Evolutionary conservation across 2,797 vertebrate genomes (phyloP), one percentile per base, ranked within the genome.

Genomic region (Gouania willdenowi): DNA sequence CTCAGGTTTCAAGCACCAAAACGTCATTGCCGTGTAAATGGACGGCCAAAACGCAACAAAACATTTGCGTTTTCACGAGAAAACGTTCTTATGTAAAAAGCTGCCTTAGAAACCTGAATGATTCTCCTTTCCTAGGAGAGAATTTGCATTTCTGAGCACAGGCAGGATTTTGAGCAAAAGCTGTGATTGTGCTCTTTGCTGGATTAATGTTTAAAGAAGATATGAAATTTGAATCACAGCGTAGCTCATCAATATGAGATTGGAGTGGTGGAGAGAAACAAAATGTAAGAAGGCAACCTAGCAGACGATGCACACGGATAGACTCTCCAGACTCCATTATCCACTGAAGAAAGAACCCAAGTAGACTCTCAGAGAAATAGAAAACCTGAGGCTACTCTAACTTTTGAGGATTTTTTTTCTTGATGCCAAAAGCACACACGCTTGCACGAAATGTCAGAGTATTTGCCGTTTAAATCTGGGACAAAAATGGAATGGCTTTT

Each of bases 171-270:
- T 90, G 75, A 79, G 74, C 72, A 83, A 79, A 86, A 82, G 87
- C 66, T 85, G 71, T 88, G 83, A 91, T 76, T 88, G 66, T 76
- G 75, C 63, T 80, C 62, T 88, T 85, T 75, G 78, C 72, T 80
- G 62, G 81, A 86, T 83, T 86, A 87, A 88, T 88, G 84, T 85
- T 88, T 89, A 83, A 87, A 88, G 87, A 89, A 86, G 79, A 82
- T 77, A 75, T 66, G 79, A 77, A 77, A 80, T 88, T 88, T 83
- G 77, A 89, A 86, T 84, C 77, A 76, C 81, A 78, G 79, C 80
- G 81, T 76, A 78, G 77, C 87, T 89, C 86, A 89, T 90, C 83
- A 89, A 89, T 89, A 89, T 86, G 81, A 89, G 83, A 87, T 86
- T 82, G 78, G 76, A 84, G 79, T 62, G 78, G 66, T 66, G 66